Conservation (phyloP, 2,797 vertebrate genomes). For the Sebastes minor region DNA sequence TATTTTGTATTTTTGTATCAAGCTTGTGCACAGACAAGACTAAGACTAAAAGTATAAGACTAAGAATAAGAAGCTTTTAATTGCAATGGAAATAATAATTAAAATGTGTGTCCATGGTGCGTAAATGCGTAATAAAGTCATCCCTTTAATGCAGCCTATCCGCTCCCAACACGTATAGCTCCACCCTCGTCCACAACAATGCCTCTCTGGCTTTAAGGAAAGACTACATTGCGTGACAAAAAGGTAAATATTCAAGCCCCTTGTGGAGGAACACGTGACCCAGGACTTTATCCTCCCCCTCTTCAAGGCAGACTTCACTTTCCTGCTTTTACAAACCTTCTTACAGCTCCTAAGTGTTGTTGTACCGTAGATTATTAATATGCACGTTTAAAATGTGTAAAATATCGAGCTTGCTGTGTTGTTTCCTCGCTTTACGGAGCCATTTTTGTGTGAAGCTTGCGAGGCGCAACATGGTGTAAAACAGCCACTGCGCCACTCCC, state of each 20-base stretch:
- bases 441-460: conserved; percentile 17
- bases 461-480: conserved; percentile 53
- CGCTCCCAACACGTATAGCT: neutral
- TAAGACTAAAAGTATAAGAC: too few species aligned
- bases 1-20: neutral
- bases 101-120: neutral
- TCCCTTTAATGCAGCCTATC: neutral
- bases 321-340: conserved; percentile 33
- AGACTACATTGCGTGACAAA: conserved; percentile 75
- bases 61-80: neutral
- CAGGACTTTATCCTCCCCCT: conserved; percentile 65
- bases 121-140: neutral
- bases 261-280: conserved; percentile 78
- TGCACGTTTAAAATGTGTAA: conserved; percentile 5
- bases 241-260: conserved; percentile 81
- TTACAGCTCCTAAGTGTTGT: neutral
- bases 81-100: neutral
- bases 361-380: neutral
- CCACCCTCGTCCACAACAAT: neutral
- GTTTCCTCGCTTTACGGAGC: neutral
- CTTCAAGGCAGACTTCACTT: conserved; percentile 40
- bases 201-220: conserved; percentile 25
- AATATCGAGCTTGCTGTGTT: neutral
- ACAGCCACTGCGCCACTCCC: conserved; percentile 72
- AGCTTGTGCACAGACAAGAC: neutral